These are phyloP conservation scores for Pygoscelis antarcticus DNA, from an alignment of 2,113 vertebrate genomes.

Conservation along the genomic window DNA sequence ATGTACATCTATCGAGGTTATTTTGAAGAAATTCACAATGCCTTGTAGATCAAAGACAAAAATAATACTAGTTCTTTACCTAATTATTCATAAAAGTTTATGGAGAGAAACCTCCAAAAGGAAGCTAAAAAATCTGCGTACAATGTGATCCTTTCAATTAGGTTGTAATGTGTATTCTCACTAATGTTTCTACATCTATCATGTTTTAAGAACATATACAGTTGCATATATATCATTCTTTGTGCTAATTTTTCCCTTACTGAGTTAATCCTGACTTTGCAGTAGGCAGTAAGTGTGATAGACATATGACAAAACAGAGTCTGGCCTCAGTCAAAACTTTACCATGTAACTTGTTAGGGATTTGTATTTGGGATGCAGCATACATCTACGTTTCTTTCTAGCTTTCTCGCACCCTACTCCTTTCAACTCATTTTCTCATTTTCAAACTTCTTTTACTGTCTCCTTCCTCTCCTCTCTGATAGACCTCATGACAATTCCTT, in stretches of 20 bases:
- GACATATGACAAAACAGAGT: not conserved
- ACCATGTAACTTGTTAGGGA: no score
- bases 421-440: not conserved
- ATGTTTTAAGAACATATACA: not conserved
- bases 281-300: not conserved
- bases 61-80: not conserved
- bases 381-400: not conserved
- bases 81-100: not conserved
- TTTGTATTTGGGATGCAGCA: not conserved
- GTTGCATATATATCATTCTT: not conserved
- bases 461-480: not conserved
- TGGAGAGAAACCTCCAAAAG: not conserved
- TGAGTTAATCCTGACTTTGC: not conserved
- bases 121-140: not conserved
- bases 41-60: not conserved
- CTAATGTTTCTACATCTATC: not conserved
- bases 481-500: not conserved
- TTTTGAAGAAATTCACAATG: not conserved
- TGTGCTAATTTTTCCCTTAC: not conserved
- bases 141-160: not conserved
- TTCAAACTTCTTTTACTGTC: not conserved
- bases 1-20: not conserved
- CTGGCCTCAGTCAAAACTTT: not conserved
- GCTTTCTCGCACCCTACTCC: not conserved
- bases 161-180: not conserved